phyloP scores from a whole-genome alignment of 92 coral and sea anemone species.

The Zoanthus sociatus region DNA sequence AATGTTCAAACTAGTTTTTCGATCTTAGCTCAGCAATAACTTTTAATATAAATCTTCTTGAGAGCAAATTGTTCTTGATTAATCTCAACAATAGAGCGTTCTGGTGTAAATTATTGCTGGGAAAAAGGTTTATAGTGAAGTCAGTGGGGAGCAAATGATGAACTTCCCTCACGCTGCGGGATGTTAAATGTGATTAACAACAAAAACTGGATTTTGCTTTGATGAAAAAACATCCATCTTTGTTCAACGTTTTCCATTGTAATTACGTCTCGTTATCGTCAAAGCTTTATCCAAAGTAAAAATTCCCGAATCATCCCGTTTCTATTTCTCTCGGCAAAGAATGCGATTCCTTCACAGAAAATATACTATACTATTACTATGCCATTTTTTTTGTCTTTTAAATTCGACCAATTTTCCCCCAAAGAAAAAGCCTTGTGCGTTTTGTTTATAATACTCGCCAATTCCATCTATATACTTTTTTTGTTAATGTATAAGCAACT shows the following conservation, averaged over 20 bases:
- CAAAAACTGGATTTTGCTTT: constrained; percentile 19
- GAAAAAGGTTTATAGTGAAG: constrained; percentile 26
- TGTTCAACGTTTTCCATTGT: constrained; percentile 15
- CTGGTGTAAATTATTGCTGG: constrained; percentile 31
- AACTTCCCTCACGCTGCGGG: constrained; percentile 43
- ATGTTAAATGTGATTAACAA: constrained; percentile 25
- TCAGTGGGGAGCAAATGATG: constrained; percentile 25
- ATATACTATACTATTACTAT: not conserved
- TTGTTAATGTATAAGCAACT: constrained; percentile 41
- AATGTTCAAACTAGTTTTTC: not conserved
- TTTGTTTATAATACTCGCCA: constrained; percentile 31
- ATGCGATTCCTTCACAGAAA: not conserved
- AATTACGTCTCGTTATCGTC: not conserved
- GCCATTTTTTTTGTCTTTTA: not conserved
- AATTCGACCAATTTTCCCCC: not conserved
- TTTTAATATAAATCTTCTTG: constrained; percentile 5
- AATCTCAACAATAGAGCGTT: constrained; percentile 32
- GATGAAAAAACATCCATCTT: constrained; percentile 26
- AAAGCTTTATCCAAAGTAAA: not conserved
- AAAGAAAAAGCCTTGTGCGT: not conserved
- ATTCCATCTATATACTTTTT: constrained; percentile 35
- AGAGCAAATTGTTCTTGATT: constrained; percentile 10
- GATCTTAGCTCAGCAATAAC: not conserved
- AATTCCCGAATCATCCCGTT: not conserved
- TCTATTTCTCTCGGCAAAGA: not conserved